A percentile compares a stretch with the other conserved stretches of the same genome.
phyloP scores from a whole-genome alignment of 2,113 vertebrate genomes.

The Corvus hawaiiensis region DNA sequence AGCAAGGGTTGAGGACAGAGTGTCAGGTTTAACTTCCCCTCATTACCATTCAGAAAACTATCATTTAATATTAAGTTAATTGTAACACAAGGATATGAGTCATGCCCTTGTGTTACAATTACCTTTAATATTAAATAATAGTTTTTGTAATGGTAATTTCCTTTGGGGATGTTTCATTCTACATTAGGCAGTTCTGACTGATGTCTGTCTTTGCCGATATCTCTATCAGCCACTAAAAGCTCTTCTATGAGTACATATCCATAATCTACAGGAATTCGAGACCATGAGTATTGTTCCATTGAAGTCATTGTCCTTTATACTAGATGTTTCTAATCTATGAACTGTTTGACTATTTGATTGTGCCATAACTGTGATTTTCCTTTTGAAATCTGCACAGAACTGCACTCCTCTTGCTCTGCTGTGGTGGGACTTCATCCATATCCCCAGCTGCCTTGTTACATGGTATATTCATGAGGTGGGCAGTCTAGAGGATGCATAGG shows the following conservation, averaged over 20 bases:
- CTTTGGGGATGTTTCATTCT: slow-evolving; percentile 49
- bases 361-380: neutral
- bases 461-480: neutral
- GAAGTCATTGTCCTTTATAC: neutral
- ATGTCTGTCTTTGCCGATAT: slow-evolving; percentile 36
- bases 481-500: neutral
- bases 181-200: slow-evolving; percentile 45
- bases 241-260: neutral
- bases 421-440: neutral
- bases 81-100: slow-evolving; percentile 57
- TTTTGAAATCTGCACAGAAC: neutral
- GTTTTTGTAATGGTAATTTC: slow-evolving; percentile 60
- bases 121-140: slow-evolving; percentile 64
- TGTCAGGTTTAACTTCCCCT: slow-evolving; percentile 40
- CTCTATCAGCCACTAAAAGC: slow-evolving; percentile 23
- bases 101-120: slow-evolving; percentile 60
- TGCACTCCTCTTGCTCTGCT: neutral
- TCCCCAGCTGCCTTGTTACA: neutral
- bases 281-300: neutral
- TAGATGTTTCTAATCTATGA: neutral
- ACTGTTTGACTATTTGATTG: neutral
- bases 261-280: neutral
- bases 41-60: slow-evolving; percentile 59
- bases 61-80: slow-evolving; percentile 56
- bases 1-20: slow-evolving; percentile 43